Base-by-base conservation (phyloP, 1,140 invertebrate genomes). In the Cherax quadricarinatus region DNA sequence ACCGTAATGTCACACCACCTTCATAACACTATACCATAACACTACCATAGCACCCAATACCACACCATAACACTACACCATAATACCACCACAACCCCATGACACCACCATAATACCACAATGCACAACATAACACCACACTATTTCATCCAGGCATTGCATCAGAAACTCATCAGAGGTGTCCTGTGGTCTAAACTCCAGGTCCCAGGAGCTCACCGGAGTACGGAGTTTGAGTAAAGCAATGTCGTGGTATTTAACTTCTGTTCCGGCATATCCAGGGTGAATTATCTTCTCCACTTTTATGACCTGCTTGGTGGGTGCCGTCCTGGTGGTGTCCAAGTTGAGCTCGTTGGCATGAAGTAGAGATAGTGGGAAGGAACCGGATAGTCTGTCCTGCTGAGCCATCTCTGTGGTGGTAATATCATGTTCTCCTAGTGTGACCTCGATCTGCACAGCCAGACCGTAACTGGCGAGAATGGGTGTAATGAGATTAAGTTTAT, bases 211-310 rank as follows among this genome's bases (percentile, higher is more conserved):
- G 24, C 73, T 79, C 80, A 89, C 87, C 83, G 82, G 83, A 1
- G 75, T 89, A 9, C 41, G 73, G 41, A 89, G 83, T 24, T 51
- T 70, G 21, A 85, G 80, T 2, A 93, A 81, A 0, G 90, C 90
- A 60, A 93, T 92, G 83, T 93, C 93, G 75, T 90, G 60, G 41
- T 93, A 93, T 14, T 84, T 91, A 30, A 75, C 51, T 2, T 53
- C 30, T 14, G 41, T 1, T 5, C 86, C n/a, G 6, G 5, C 9
- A 41, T 92, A 92, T 41, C 89, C 86, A 3, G 93, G 93, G 80
- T 93, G 85, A 78, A 81, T 48, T 21, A 86, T 51, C 14, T 16
- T 21, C 24, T 81, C 78, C 78, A 86, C 84, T 14, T 49, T 18
- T 1, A 91, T 48, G 4, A 30, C 18, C 60, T 91, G 90, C 60